Percentiles rank a stretch among this genome's conserved stretches.
Conservation (phyloP, 2,113 vertebrate genomes). For the Labrus mixtus region DNA sequence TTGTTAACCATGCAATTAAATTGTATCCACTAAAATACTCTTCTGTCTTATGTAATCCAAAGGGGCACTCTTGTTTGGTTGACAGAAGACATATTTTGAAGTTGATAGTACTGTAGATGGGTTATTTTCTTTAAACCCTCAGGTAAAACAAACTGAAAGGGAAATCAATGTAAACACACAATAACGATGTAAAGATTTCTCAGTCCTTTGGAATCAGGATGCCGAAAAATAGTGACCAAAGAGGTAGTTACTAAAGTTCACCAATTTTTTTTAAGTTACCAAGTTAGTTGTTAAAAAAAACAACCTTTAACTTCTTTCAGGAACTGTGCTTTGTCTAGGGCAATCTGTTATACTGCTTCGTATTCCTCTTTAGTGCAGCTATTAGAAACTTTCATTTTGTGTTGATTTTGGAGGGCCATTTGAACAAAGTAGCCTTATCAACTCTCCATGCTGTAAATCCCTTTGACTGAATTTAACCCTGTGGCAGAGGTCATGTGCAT, state of each 20-base stretch:
- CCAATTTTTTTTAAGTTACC: background rate
- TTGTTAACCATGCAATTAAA: background rate
- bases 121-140: slow-evolving; percentile 32
- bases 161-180: slow-evolving; percentile 30
- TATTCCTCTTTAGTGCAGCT: background rate
- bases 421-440: too few relatives aligned
- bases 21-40: too few relatives aligned
- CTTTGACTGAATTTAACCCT: too few relatives aligned
- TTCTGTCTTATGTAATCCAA: slow-evolving; percentile 20
- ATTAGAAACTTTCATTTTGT: too few relatives aligned
- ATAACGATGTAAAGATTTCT: slow-evolving; percentile 13
- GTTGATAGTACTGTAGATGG: slow-evolving; percentile 7
- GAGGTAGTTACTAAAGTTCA: background rate
- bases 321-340: background rate
- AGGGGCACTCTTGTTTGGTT: slow-evolving; percentile 13
- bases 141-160: slow-evolving; percentile 32
- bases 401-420: background rate
- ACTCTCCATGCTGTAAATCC: too few relatives aligned
- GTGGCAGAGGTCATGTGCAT: too few relatives aligned
- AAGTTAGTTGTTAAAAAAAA: background rate
- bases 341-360: background rate
- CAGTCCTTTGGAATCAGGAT: background rate
- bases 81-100: slow-evolving; percentile 6
- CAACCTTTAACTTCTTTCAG: background rate
- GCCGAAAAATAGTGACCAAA: background rate